A percentile compares a stretch with the other conserved stretches of the same genome.
Evolutionary conservation across 1,140 invertebrate species (phyloP).

Genomic region (Leptopilina clavipes): DNA sequence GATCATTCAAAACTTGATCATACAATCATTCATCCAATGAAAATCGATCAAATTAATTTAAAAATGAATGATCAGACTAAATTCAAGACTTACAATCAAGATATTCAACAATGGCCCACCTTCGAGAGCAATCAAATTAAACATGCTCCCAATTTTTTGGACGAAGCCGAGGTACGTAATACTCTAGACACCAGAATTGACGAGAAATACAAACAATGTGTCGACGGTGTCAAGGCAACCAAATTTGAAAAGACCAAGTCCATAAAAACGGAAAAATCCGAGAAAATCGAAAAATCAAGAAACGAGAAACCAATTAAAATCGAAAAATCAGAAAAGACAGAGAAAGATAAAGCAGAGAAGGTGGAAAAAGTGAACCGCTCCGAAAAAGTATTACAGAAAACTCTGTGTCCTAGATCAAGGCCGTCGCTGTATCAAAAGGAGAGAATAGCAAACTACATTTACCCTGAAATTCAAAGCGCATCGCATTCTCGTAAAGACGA

Average conservation of each 20-base stretch:
- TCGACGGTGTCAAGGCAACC: slow-evolving; percentile 58
- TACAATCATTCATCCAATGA: background rate
- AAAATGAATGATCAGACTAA: background rate
- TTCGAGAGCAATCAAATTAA: slow-evolving; percentile 48
- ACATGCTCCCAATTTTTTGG: slow-evolving; percentile 51
- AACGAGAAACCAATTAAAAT: background rate
- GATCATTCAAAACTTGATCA: background rate
- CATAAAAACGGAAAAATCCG: background rate
- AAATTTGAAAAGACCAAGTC: slow-evolving; percentile 37
- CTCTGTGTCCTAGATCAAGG: background rate
- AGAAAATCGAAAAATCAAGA: background rate
- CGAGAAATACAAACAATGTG: slow-evolving; percentile 71
- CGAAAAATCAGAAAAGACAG: background rate
- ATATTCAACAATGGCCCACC: slow-evolving; percentile 53
- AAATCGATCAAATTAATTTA: background rate
- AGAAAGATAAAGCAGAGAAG: background rate
- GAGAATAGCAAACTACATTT: slow-evolving; percentile 53
- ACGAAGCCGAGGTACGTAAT: slow-evolving; percentile 43
- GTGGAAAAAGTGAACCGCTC: background rate
- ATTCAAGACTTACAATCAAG: slow-evolving; percentile 31
- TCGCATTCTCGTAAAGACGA: background rate
- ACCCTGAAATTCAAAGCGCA: slow-evolving; percentile 44
- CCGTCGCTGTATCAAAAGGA: slow-evolving; percentile 51
- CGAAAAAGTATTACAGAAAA: background rate
- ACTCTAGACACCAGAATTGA: slow-evolving; percentile 65